Evolutionary conservation across 1,140 invertebrate genomes (phyloP).

Genomic region (Monochamus saltuarius): DNA sequence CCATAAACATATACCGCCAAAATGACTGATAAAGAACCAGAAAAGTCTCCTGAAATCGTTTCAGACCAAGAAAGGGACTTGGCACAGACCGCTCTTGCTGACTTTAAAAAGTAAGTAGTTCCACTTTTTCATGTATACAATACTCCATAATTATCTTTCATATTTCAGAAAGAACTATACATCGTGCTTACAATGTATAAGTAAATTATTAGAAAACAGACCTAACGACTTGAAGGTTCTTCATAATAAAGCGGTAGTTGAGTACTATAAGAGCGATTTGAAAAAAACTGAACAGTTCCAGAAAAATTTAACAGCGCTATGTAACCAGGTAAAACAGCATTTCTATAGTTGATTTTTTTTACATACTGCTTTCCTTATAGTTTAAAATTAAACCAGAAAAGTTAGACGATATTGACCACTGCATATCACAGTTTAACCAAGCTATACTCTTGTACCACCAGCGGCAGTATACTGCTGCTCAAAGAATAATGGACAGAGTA

Average conservation of each 20-base stretch:
- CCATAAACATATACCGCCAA: not conserved
- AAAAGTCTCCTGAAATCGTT: conserved; percentile 28
- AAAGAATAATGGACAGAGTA: conserved; percentile 71
- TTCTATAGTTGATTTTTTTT: not conserved
- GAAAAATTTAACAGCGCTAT: conserved; percentile 65
- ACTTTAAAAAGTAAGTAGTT: conserved; percentile 46
- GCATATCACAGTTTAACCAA: conserved; percentile 76
- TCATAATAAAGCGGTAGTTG: conserved; percentile 72
- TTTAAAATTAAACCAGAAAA: conserved; percentile 57
- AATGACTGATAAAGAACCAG: conserved; percentile 7
- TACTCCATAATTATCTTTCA: conserved; percentile 7
- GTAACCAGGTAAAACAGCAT: conserved; percentile 54
- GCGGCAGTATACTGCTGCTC: conserved; percentile 72
- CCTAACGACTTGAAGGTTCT: conserved; percentile 66
- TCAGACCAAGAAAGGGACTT: conserved; percentile 45
- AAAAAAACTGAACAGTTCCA: conserved; percentile 72
- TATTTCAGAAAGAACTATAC: conserved; percentile 54
- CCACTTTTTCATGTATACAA: not conserved
- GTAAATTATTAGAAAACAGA: conserved; percentile 61
- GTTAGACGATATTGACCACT: conserved; percentile 70
- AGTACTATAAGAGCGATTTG: conserved; percentile 70
- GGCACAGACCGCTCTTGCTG: conserved; percentile 42
- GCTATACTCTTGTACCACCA: conserved; percentile 80
- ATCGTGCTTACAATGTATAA: conserved; percentile 60
- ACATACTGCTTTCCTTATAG: conserved; percentile 38